Percentiles rank a stretch among this genome's conserved stretches.
Conservation (phyloP, 2,888 invertebrate species). For the Heliconius hortense region DNA sequence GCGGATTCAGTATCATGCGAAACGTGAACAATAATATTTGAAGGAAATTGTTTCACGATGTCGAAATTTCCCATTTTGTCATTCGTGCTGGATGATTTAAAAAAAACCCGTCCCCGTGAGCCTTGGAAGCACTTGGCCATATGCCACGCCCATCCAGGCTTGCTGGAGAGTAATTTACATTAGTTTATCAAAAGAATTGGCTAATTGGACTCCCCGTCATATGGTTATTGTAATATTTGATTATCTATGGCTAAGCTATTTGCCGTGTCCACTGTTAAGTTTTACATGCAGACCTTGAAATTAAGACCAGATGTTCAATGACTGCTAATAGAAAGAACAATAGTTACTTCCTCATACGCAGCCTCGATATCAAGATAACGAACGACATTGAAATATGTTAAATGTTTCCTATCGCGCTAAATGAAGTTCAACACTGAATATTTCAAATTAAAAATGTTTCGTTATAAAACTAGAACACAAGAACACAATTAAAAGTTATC, state of each 20-base stretch:
- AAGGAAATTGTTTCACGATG: conserved; percentile 48
- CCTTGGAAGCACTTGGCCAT: conserved; percentile 70
- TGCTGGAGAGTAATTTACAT: conserved; percentile 53
- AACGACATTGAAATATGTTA: conserved; percentile 70
- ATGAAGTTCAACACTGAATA: conserved; percentile 16
- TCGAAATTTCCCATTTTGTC: conserved; percentile 69
- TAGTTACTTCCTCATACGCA: conserved; percentile 75
- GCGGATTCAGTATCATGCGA: background rate
- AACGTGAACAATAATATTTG: background rate
- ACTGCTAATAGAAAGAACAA: conserved; percentile 64
- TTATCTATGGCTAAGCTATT: background rate
- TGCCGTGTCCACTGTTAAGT: background rate
- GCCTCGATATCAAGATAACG: conserved; percentile 66
- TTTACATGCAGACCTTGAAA: conserved; percentile 46
- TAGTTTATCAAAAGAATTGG: conserved; percentile 30
- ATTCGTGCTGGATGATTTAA: conserved; percentile 64
- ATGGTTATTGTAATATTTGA: background rate
- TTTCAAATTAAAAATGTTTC: conserved; percentile 18
- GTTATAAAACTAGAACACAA: conserved; percentile 21
- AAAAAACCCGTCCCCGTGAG: conserved; percentile 67
- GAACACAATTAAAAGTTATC: conserved; percentile 36
- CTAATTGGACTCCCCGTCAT: conserved; percentile 28
- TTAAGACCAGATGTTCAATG: conserved; percentile 63
- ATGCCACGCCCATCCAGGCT: conserved; percentile 72
- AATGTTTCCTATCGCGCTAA: conserved; percentile 50